Evolutionary conservation across 2,113 vertebrate genomes (phyloP), one percentile per base, ranked within the genome.

Genomic region (Eolophus roseicapilla): DNA sequence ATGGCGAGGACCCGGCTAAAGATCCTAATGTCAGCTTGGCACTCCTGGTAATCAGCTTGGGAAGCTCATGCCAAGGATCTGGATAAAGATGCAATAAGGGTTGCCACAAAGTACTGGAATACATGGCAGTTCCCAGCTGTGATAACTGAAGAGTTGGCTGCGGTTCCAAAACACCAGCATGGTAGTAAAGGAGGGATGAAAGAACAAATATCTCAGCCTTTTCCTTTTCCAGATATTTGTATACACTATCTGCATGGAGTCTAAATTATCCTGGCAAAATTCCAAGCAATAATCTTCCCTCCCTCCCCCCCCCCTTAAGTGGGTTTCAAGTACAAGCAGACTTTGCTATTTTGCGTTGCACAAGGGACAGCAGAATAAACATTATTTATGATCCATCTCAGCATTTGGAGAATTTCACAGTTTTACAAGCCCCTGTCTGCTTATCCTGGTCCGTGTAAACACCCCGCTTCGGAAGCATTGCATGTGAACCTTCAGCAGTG

Each of bases 201-300:
- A 92, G 87, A 82, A 73, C 94, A 94, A 95, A 81, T 94, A 87
- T 47, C 65, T 93, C 27, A 14, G 63, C 82, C 92, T 86, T 91
- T 96, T 90, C 28, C 52, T 95, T 92, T 96, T 86, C 86, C 88
- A 95, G 90, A 65, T 68, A 83, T 86, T 92, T 90, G 52, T 92
- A 44, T 65, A 85, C 80, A 55, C 69, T 94, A 33, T 92, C 91
- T 94, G 86, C 65, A 70, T 53, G 73, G 15, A 94, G n/a, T 68
- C 85, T 95, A 86, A 94, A 86, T 88, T 88, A 80, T 62, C 82
- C 85, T 92, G 93, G 94, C 85, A 81, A n/a, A 90, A 88, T 81
- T 90, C 76, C 95, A 85, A 95, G 79, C n/a, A 57, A 47, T 49
- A 91, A 76, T 77, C 5, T 83, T 31, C 18, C 0, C 12, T 13